A percentile compares a stretch with the other conserved stretches of the same genome.
Evolutionary conservation across 2,888 invertebrate species (phyloP).

Genomic region (Chloroclystis v-ata): DNA sequence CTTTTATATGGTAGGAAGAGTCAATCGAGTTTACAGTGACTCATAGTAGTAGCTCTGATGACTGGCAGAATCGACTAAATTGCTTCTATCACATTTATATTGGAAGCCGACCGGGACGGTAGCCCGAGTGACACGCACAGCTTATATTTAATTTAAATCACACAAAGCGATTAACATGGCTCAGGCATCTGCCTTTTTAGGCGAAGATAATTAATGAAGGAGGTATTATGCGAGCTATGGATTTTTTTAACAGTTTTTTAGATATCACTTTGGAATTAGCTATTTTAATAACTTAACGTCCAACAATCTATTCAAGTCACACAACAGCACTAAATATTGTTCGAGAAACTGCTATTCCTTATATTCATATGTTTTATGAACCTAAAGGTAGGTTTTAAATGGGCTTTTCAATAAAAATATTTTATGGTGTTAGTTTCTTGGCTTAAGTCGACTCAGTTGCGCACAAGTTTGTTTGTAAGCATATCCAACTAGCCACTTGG

Average conservation of each 20-base stretch:
- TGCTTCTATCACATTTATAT: slow-evolving; percentile 61
- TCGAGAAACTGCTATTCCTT: too few species aligned
- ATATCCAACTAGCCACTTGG: too few species aligned
- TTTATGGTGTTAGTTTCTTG: too few species aligned
- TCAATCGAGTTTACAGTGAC: not conserved
- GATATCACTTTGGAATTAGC: not conserved
- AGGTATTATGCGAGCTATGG: not conserved
- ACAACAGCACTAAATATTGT: too few species aligned
- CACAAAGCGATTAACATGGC: slow-evolving; percentile 71
- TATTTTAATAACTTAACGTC: too few species aligned
- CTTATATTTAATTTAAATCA: slow-evolving; percentile 71
- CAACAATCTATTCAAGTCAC: too few species aligned
- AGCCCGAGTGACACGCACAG: slow-evolving; percentile 53
- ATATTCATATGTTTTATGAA: too few species aligned
- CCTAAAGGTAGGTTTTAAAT: too few species aligned
- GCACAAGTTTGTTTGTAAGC: too few species aligned
- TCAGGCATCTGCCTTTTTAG: slow-evolving; percentile 54
- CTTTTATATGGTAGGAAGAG: too few species aligned
- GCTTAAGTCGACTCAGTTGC: too few species aligned
- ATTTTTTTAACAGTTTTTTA: not conserved
- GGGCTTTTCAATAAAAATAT: too few species aligned
- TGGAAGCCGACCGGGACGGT: slow-evolving; percentile 48
- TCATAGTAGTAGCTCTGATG: slow-evolving; percentile 37
- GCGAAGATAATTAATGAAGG: slow-evolving; percentile 1
- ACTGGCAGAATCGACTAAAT: slow-evolving; percentile 66